These are phyloP conservation scores for Drosophila pallidifrons DNA, from an alignment of 1,140 invertebrate species.

Conservation along the genomic window DNA sequence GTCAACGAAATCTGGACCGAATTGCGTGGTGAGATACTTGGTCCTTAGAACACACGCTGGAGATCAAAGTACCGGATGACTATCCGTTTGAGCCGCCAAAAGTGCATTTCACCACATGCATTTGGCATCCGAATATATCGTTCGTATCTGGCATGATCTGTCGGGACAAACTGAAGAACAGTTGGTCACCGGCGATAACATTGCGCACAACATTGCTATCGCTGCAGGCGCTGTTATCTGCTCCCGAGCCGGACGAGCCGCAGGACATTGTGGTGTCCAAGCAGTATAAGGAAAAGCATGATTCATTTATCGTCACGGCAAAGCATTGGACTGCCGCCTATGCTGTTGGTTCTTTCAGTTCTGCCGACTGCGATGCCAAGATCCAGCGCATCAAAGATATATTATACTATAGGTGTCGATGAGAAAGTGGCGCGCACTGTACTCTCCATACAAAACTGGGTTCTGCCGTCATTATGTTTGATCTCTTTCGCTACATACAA, in stretches of 20 bases:
- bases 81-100: neutral
- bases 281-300: neutral
- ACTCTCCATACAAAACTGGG: slow-evolving; percentile 1
- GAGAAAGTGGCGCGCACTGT: neutral
- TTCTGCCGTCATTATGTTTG: neutral
- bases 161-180: neutral
- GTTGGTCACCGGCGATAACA: neutral
- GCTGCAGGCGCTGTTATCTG: neutral
- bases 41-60: neutral
- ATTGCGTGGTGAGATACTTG: neutral
- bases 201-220: neutral
- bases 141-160: neutral
- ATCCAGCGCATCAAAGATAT: neutral
- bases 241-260: neutral
- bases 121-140: slow-evolving; percentile 18
- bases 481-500: neutral
- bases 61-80: neutral
- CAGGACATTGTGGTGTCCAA: neutral
- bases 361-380: neutral
- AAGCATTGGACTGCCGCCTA: neutral
- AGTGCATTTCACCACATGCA: neutral
- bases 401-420: neutral
- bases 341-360: neutral
- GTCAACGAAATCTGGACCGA: neutral
- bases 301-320: neutral